Conservation (phyloP, 2,113 vertebrate genomes). For the Sinocyclocheilus anshuiensis region DNA sequence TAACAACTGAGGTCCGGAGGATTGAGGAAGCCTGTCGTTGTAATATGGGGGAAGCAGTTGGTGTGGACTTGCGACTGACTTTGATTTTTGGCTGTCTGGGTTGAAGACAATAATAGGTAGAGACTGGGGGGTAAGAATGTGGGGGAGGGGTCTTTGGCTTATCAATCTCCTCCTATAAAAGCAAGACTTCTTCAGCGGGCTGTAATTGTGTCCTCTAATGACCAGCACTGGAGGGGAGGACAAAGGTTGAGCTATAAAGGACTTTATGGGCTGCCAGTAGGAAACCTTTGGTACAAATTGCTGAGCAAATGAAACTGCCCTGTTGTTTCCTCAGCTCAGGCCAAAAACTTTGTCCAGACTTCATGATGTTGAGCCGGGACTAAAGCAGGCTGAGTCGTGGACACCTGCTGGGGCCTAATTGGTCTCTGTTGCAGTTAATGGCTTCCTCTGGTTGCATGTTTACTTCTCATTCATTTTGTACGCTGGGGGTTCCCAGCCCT, state of each 20-base stretch:
- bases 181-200: constrained; percentile 72
- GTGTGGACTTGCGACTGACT: constrained; percentile 69
- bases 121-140: constrained; percentile 48
- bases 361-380: constrained; percentile 79
- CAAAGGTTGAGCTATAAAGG: constrained; percentile 80
- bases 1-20: constrained; percentile 16
- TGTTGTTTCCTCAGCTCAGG: constrained; percentile 81
- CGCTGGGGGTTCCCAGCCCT: constrained; percentile 81
- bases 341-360: constrained; percentile 74
- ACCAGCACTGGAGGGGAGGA: constrained; percentile 79
- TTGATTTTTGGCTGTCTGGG: constrained; percentile 74
- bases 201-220: constrained; percentile 82
- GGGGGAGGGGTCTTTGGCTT: constrained; percentile 71
- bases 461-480: constrained; percentile 91
- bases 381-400: constrained; percentile 79
- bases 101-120: constrained; percentile 70
- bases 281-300: constrained; percentile 85
- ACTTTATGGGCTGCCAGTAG: constrained; percentile 82
- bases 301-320: constrained; percentile 86
- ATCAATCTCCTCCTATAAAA: constrained; percentile 79
- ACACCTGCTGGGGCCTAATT: constrained; percentile 94
- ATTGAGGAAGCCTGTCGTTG: constrained; percentile 54
- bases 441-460: constrained; percentile 96
- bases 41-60: constrained; percentile 53
- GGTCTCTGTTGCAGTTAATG: constrained; percentile 89